A percentile compares a stretch with the other conserved stretches of the same genome.
Evolutionary conservation across 1,140 invertebrate genomes (phyloP).

Genomic region (Elysia chlorotica): DNA sequence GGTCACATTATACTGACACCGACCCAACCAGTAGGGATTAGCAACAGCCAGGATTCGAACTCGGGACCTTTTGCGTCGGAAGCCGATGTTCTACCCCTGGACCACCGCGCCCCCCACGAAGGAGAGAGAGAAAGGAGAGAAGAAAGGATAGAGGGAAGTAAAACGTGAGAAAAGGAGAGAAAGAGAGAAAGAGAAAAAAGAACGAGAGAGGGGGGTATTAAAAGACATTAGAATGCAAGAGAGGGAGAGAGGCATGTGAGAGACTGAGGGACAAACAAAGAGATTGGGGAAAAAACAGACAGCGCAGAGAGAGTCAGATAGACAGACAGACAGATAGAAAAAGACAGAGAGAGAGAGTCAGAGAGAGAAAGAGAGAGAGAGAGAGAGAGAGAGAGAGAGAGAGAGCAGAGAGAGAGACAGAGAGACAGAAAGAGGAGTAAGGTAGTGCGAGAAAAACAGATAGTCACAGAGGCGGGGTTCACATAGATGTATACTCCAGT

Average conservation of each 20-base stretch:
- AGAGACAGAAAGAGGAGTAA: no score
- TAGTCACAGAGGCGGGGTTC: no score
- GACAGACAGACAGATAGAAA: neutral
- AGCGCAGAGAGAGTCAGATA: neutral
- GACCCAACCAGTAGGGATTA: no score
- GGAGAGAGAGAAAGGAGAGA: neutral
- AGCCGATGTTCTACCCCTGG: neutral
- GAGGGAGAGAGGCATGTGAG: neutral
- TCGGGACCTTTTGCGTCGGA: neutral
- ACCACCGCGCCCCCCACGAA: neutral
- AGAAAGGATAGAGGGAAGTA: neutral
- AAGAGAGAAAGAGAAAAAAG: constrained; percentile 5
- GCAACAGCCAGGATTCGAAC: neutral
- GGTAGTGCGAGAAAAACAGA: no score
- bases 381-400: constrained; percentile 1
- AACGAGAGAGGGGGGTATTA: neutral
- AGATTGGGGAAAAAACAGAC: constrained; percentile 4
- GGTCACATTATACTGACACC: no score
- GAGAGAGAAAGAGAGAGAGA: constrained; percentile 14
- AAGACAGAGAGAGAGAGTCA: neutral
- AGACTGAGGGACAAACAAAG: neutral
- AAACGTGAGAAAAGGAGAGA: neutral
- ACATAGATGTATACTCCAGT: no score
- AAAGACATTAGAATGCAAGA: neutral
- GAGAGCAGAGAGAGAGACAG: no score